These are phyloP conservation scores for Phyllotis vaccarum DNA, from an alignment of 2,797 vertebrate species.

Conservation along the genomic window DNA sequence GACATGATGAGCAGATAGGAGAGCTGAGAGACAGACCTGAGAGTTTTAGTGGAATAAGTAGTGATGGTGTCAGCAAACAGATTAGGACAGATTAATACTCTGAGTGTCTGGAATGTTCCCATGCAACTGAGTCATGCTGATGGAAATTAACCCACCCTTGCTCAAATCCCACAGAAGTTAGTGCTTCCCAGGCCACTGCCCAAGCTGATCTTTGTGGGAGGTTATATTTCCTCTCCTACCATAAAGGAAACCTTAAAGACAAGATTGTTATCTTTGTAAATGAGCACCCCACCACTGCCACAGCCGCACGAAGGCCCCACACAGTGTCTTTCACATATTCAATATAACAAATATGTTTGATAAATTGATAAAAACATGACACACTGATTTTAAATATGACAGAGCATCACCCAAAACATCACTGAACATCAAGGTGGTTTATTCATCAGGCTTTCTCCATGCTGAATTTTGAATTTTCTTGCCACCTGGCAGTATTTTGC, in stretches of 20 bases:
- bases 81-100: background rate
- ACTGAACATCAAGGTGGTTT: background rate
- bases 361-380: slow-evolving; percentile 21
- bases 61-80: background rate
- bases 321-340: background rate
- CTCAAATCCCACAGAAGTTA: slow-evolving; percentile 1
- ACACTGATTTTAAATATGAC: slow-evolving; percentile 3
- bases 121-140: background rate
- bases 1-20: background rate
- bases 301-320: background rate
- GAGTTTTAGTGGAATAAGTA: background rate
- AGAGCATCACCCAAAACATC: background rate
- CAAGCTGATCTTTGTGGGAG: background rate
- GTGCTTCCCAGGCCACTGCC: background rate
- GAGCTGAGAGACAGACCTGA: background rate
- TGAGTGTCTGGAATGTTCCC: slow-evolving; percentile 24
- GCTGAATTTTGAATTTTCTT: background rate
- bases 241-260: slow-evolving; percentile 11
- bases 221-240: background rate
- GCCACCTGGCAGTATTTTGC: background rate
- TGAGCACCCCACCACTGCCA: background rate
- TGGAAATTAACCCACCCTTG: background rate
- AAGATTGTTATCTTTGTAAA: background rate
- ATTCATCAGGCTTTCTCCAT: background rate
- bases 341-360: slow-evolving; percentile 32